Evolutionary conservation across 2,113 vertebrate species (phyloP), one percentile per base, ranked within the genome.

Genomic region (Probosciger aterrimus): DNA sequence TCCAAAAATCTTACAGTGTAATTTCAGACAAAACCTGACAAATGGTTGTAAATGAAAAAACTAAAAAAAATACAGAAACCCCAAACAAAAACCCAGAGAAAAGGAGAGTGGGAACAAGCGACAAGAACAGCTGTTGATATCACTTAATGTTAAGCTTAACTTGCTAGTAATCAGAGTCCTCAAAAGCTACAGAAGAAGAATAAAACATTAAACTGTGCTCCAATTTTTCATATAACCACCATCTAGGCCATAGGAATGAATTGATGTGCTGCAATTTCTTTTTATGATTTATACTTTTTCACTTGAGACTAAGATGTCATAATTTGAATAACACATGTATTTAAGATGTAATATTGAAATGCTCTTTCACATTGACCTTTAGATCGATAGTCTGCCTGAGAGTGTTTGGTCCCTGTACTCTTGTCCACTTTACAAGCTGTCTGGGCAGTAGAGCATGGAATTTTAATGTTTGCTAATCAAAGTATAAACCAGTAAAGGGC

Each of bases 391-490:
- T 82, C 43, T 97, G 8, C 79, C 62, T 77, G 59, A 78, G 55
- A 78, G 47, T 89, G 85, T 90, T 97, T 84, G n/a, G 60, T 96
- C 63, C 67, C 77, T 95, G 85, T 80, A 96, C 59, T 88, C 62
- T 87, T 95, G 88, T 90, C 43, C 63, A 95, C 82, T 97, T 97
- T 96, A 94, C 27, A 87, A 52, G 31, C 28, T 88, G 62, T 30
- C 77, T 82, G 77, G 88, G 63, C 68, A 95, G 77, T 73, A 88
- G 44, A 64, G 33, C 59, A 79, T 19, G 64, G 55, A 83, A 88
- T 96, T 91, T 91, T 94, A 96, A 93, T 96, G 52, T 95, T 97
- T 98, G 59, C 65, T 82, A 96, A 93, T 95, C 81, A 96, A 94
- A 76, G 18, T 39, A 84, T 88, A 81, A 71, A 96, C 96, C 95